phyloP scores from a whole-genome alignment of 2,113 vertebrate genomes.

The Deroptyus accipitrinus region DNA sequence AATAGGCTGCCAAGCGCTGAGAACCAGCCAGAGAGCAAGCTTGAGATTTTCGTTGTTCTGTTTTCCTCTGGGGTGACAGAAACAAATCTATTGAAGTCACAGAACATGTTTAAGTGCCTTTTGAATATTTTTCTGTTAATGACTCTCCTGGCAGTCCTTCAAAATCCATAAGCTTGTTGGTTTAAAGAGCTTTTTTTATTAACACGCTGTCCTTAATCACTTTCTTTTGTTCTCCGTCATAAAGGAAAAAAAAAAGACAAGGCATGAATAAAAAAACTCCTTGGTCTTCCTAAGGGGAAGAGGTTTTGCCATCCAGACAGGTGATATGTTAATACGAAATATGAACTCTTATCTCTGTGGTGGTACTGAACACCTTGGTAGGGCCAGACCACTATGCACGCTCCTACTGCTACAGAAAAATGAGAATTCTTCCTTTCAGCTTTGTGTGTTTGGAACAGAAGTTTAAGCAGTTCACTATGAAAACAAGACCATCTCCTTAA shows the following conservation, averaged over 20 bases:
- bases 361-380: neutral
- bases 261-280: neutral
- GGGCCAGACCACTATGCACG: neutral
- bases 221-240: conserved; percentile 21
- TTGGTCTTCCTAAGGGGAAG: neutral
- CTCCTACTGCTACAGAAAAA: neutral
- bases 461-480: conserved; percentile 12
- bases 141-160: conserved; percentile 52
- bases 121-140: conserved; percentile 58
- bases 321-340: conserved; percentile 1
- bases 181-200: conserved; percentile 51
- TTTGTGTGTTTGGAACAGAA: conserved; percentile 34
- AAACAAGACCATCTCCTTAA: neutral
- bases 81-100: conserved; percentile 45
- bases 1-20: neutral
- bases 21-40: neutral
- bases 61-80: conserved; percentile 36
- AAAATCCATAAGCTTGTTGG: conserved; percentile 59
- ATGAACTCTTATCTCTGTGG: neutral
- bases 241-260: neutral
- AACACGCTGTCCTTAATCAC: conserved; percentile 39
- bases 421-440: neutral
- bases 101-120: conserved; percentile 39
- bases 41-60: neutral
- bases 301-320: neutral